phyloP scores from a whole-genome alignment of 2,888 invertebrate genomes.

The Myathropa florea region DNA sequence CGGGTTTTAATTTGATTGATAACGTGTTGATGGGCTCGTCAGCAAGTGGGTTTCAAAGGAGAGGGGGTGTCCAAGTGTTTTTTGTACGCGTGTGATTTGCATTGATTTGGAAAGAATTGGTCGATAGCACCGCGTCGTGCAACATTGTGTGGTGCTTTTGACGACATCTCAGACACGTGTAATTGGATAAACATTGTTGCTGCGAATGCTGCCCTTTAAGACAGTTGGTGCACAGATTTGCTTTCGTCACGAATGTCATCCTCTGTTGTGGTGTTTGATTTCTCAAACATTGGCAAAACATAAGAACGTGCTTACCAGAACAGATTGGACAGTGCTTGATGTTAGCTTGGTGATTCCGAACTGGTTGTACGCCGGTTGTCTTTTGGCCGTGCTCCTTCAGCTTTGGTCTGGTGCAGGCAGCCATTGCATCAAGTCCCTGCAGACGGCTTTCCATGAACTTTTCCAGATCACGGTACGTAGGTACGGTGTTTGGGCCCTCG shows the following conservation, averaged over 20 bases:
- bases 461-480: conserved; percentile 7
- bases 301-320: conserved; percentile 29
- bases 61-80: too few relatives aligned
- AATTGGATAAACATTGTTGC: conserved; percentile 23
- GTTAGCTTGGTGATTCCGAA: conserved; percentile 26
- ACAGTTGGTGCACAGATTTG: conserved; percentile 20
- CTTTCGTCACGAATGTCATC: conserved; percentile 22
- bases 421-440: conserved; percentile 27
- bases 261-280: not conserved
- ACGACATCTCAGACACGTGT: conserved; percentile 7
- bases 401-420: not conserved
- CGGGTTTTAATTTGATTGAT: conserved; percentile 2
- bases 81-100: too few relatives aligned
- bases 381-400: not conserved
- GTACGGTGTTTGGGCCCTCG: conserved; percentile 25
- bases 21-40: not conserved
- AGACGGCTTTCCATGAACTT: conserved; percentile 30
- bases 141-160: conserved; percentile 34
- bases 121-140: not conserved
- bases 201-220: too few relatives aligned
- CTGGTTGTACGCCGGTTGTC: not conserved
- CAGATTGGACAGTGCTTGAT: conserved; percentile 19
- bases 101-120: too few relatives aligned
- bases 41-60: too few relatives aligned
- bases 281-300: not conserved